Conservation (phyloP, 1,140 invertebrate species). For the Chelonus insularis region DNA sequence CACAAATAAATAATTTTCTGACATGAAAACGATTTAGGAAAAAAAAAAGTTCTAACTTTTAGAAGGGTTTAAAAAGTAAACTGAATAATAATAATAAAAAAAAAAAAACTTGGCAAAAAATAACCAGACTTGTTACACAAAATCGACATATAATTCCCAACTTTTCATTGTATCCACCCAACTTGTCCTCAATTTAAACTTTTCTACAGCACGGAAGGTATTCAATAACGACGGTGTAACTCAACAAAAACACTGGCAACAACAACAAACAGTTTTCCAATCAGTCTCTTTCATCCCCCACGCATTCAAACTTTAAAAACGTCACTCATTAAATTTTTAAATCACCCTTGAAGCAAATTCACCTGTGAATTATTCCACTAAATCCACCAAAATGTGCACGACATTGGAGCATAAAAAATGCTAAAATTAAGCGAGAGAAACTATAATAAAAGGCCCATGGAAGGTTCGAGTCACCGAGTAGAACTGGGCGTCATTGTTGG, state of each 20-base stretch:
- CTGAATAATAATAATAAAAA: no score
- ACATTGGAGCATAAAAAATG: slow-evolving; percentile 1
- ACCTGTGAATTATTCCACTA: no score
- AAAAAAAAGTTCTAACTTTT: no score
- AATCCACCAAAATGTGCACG: no score
- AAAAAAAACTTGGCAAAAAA: no score
- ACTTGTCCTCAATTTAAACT: not conserved
- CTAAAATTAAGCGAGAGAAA: slow-evolving; percentile 4
- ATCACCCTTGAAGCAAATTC: no score
- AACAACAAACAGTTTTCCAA: not conserved
- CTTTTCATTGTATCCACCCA: not conserved
- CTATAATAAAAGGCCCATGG: slow-evolving; percentile 12
- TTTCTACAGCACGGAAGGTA: not conserved
- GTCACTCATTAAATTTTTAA: no score
- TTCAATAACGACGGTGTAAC: not conserved
- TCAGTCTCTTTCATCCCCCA: slow-evolving; percentile 2
- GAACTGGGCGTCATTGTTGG: slow-evolving; percentile 58
- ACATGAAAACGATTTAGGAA: no score
- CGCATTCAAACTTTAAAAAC: no score
- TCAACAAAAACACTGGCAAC: not conserved
- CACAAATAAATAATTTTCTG: no score
- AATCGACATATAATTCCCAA: not conserved
- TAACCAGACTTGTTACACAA: not conserved
- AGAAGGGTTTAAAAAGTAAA: no score
- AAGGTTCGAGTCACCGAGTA: slow-evolving; percentile 41